Evolutionary conservation across 2,888 invertebrate species (phyloP).

Genomic region (Mechanitis messenoides): DNA sequence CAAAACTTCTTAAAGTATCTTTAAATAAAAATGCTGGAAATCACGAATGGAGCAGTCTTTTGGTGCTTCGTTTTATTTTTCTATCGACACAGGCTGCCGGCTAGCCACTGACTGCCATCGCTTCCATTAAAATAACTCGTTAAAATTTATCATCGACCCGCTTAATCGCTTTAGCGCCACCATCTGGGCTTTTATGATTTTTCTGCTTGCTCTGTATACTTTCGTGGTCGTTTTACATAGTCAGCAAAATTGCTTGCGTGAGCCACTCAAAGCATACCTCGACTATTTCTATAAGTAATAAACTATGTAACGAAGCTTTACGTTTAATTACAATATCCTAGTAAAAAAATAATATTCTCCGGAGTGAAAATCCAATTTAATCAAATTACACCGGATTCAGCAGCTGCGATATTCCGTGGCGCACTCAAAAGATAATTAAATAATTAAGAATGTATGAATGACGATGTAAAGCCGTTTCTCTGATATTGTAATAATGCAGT

Average conservation of each 20-base stretch:
- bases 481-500: slow-evolving; percentile 74
- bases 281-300: background rate
- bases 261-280: slow-evolving; percentile 40
- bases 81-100: slow-evolving; percentile 69
- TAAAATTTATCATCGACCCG: slow-evolving; percentile 77
- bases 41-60: slow-evolving; percentile 60
- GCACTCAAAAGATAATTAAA: slow-evolving; percentile 72
- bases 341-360: slow-evolving; percentile 46
- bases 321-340: slow-evolving; percentile 31
- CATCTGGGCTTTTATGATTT: slow-evolving; percentile 77
- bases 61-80: slow-evolving; percentile 71
- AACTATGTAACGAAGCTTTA: slow-evolving; percentile 11
- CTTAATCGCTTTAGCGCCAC: slow-evolving; percentile 76
- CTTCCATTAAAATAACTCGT: slow-evolving; percentile 77
- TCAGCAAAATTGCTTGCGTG: slow-evolving; percentile 65
- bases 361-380: slow-evolving; percentile 58
- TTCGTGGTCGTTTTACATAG: slow-evolving; percentile 70
- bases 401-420: slow-evolving; percentile 53
- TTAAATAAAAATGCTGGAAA: slow-evolving; percentile 30
- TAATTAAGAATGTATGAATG: slow-evolving; percentile 75
- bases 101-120: slow-evolving; percentile 74
- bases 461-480: slow-evolving; percentile 69
- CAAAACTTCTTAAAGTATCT: slow-evolving; percentile 37
- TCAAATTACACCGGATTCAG: slow-evolving; percentile 62
- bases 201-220: slow-evolving; percentile 72